Evolutionary conservation across 2,797 vertebrate genomes (phyloP), one percentile per base, ranked within the genome.

Genomic region (Siniperca scherzeri): DNA sequence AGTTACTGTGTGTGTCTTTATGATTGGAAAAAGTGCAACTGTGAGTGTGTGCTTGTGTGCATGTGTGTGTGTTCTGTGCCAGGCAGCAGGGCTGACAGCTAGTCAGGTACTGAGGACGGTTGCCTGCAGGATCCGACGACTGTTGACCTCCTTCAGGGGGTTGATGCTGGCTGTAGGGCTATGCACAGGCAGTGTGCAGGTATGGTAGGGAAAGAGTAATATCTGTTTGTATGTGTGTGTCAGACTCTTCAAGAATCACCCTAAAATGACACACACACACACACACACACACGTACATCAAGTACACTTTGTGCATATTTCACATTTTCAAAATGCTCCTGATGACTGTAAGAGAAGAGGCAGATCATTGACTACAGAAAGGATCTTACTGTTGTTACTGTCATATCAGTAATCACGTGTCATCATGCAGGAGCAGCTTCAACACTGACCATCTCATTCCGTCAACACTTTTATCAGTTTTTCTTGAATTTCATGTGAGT

Each of bases 141-240:
- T 93, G 70, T 79, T 93, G 84, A 92, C 74, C 81, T 85, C 83
- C 17, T 71, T 71, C 89, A 77, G 66, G 78, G 72, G 79, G 53
- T 86, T 83, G 71, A 48, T 94, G 77, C 79, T 93, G 89, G 93
- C 91, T 33, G 60, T 93, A 89, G 94, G 93, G 86, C 85, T 93
- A 69, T 84, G 81, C 78, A 81, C 86, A 86, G 93, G 93, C 88
- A 91, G 78, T 12, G 86, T 93, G 65, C 86, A 94, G 93, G 92
- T 95, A 92, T 71, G 69, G 56, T 53, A 80, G 79, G 60, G 71
- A 79, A 17, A 68, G 82, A 66, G 68, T 78, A 46, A 3, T n/a
- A 8, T 53, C 13, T 71, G 21, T 75, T 12, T 75, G 68, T 61
- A 60, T 70, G 48, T 67, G 46, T 33, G 21, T 52, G 22, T 50